Percentiles rank a stretch among this genome's conserved stretches.
Conservation (phyloP, 2,888 invertebrate species). For the Perizoma flavofasciatum region DNA sequence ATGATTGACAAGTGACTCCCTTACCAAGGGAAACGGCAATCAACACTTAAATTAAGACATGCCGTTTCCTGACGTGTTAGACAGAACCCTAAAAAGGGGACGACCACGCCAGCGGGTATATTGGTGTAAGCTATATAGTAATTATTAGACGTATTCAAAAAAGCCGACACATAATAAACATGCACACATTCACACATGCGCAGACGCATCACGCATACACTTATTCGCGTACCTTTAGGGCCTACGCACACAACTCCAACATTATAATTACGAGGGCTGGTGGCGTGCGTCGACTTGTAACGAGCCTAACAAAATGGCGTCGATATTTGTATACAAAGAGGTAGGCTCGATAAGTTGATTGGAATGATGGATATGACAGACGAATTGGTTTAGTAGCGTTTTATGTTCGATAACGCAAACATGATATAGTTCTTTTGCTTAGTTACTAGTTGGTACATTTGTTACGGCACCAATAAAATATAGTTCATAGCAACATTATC, state of each 20-base stretch:
- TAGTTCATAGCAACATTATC: no score
- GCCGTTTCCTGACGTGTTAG: slow-evolving; percentile 31
- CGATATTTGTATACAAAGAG: slow-evolving; percentile 68
- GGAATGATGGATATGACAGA: slow-evolving; percentile 51
- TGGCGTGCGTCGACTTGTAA: slow-evolving; percentile 82
- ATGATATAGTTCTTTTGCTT: no score
- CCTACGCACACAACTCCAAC: slow-evolving; percentile 41
- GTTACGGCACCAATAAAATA: no score
- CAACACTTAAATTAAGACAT: slow-evolving; percentile 35
- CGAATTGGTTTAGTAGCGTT: slow-evolving; percentile 36
- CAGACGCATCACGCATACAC: slow-evolving; percentile 24
- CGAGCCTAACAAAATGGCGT: slow-evolving; percentile 82
- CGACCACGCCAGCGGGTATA: slow-evolving; percentile 53
- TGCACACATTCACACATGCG: slow-evolving; percentile 33
- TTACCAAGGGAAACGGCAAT: slow-evolving; percentile 35
- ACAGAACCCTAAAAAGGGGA: slow-evolving; percentile 43
- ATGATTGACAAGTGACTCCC: slow-evolving; percentile 37
- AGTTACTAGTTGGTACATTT: no score
- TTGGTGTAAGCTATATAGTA: slow-evolving; percentile 78
- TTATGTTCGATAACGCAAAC: slow-evolving; percentile 20
- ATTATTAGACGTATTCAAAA: slow-evolving; percentile 80
- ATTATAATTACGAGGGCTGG: slow-evolving; percentile 80
- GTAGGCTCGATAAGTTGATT: slow-evolving; percentile 64
- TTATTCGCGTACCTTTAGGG: slow-evolving; percentile 40
- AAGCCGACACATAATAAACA: slow-evolving; percentile 62